Evolutionary conservation across 2,888 invertebrate species (phyloP).

Genomic region (Melanchra persicariae): DNA sequence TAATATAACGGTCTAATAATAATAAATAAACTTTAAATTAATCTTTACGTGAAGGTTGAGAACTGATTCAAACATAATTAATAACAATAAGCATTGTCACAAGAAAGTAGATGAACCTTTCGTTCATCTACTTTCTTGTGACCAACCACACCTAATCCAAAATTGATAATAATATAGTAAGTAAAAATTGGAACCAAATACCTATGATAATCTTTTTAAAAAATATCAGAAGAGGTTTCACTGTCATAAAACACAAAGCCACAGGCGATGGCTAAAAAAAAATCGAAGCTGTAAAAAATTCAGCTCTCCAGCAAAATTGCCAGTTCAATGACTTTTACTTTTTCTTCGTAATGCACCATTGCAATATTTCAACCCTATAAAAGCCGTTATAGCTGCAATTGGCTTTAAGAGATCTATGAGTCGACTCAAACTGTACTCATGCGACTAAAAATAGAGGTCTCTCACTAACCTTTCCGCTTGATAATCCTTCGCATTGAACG

Average conservation of each 20-base stretch:
- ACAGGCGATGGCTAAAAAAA: constrained; percentile 2
- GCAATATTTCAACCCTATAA: constrained; percentile 58
- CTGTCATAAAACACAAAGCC: constrained; percentile 18
- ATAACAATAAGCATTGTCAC: neutral
- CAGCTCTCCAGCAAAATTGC: constrained; percentile 43
- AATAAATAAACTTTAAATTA: constrained; percentile 47
- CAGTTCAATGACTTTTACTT: constrained; percentile 55
- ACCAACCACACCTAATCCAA: neutral
- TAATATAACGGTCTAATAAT: constrained; percentile 38
- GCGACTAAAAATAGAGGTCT: constrained; percentile 53
- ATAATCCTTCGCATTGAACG: constrained; percentile 26
- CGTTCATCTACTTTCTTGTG: no score
- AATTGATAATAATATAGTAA: neutral
- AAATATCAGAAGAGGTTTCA: neutral
- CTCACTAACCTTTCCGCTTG: constrained; percentile 39
- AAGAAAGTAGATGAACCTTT: neutral
- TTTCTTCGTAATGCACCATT: constrained; percentile 59
- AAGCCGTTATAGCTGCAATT: constrained; percentile 62
- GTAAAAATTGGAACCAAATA: neutral
- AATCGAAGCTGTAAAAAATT: constrained; percentile 40
- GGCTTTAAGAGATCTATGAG: constrained; percentile 62
- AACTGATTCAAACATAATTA: neutral
- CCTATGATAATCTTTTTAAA: neutral
- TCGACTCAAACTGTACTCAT: constrained; percentile 54
- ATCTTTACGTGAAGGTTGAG: neutral